A percentile compares a stretch with the other conserved stretches of the same genome.
Conservation (phyloP, 2,888 invertebrate species). For the Stenchaetothrips biformis region DNA sequence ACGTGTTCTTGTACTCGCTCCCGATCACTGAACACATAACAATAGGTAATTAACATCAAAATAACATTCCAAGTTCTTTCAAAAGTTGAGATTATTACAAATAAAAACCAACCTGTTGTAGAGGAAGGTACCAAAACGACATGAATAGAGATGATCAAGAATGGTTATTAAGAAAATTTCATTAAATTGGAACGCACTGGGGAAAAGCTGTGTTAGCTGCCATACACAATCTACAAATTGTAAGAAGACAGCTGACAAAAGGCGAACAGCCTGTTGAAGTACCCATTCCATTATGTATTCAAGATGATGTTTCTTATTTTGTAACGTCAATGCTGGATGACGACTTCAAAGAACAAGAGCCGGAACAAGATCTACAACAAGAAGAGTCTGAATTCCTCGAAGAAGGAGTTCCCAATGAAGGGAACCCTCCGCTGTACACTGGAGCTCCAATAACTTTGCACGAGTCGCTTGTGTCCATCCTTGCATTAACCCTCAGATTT, state of each 20-base stretch:
- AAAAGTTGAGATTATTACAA: background rate
- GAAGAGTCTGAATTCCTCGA: too few relatives aligned
- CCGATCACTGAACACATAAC: conserved; percentile 59
- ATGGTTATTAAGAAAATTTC: conserved; percentile 91
- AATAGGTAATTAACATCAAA: background rate
- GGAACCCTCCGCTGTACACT: too few relatives aligned
- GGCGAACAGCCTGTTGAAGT: too few relatives aligned
- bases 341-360: too few relatives aligned
- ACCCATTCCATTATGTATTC: too few relatives aligned
- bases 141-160: conserved; percentile 94
- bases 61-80: background rate
- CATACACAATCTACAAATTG: conserved; percentile 99
- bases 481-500: too few relatives aligned
- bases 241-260: conserved; percentile 94
- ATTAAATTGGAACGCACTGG: conserved; percentile 97
- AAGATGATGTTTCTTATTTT: too few relatives aligned
- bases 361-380: too few relatives aligned
- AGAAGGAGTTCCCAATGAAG: too few relatives aligned
- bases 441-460: too few relatives aligned
- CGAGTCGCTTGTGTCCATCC: too few relatives aligned
- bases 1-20: conserved; percentile 71
- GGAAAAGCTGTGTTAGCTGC: conserved; percentile 93
- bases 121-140: conserved; percentile 96
- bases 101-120: conserved; percentile 59
- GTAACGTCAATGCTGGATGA: too few relatives aligned